Base-by-base conservation (phyloP, 2,113 vertebrate genomes). In the Eulemur macaco region DNA sequence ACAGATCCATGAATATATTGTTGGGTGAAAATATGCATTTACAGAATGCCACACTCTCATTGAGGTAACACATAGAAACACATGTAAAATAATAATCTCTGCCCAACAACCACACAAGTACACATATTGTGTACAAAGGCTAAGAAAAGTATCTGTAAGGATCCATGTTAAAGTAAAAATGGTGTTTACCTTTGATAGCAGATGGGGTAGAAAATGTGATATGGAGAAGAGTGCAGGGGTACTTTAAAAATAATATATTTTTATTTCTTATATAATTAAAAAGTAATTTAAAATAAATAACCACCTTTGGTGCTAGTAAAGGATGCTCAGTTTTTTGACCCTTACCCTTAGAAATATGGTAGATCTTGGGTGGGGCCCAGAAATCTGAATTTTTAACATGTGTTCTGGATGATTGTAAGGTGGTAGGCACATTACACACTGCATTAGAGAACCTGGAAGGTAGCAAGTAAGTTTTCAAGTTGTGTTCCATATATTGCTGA, bases 261-360 rank as follows among this genome's bases (percentile, higher is more conserved):
- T 50, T 47, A 50, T 39, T 86, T 12, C 56, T 77, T 93, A 66
- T 34, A n/a, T 78, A 73, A 71, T 54, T 92, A 37, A 96, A 90
- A 63, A 84, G 1, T 14, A 92, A 81, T 47, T 95, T 27, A 77
- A 91, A 95, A 68, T 80, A 89, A 89, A 90, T 86, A 96, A 52
- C 2, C 13, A 54, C 23, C 7, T 42, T 80, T 37, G 5, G 3
- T 87, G 14, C 13, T 94, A 50, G 34, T 42, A 86, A 56, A 95
- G 77, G 29, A 31, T 54, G 29, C 11, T 42, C 31, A 76, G 1
- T 81, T 87, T 13, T 47, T 71, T 81, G 68, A 85, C 31, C 0
- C 37, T 60, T 54, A 86, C 7, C 14, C 25, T 69, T 42, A 86
- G 78, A 92, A 92, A 77, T 80, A 64, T 14, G 69, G 34, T 64